These are phyloP conservation scores for Rhimphoctona megacephalus DNA, from an alignment of 2,888 invertebrate species.

Conservation along the genomic window DNA sequence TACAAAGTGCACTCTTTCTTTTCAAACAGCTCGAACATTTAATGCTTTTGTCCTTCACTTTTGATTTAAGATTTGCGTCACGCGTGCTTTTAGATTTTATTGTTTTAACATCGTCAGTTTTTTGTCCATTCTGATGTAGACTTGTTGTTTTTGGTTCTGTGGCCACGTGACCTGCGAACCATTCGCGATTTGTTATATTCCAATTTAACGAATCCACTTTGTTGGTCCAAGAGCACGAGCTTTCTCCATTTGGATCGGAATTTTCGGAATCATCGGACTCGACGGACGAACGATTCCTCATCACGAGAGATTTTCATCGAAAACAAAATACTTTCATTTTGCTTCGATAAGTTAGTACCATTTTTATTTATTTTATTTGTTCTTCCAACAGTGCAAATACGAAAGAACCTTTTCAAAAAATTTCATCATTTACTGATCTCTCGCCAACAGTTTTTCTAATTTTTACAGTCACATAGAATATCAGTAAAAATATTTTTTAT, in stretches of 20 bases:
- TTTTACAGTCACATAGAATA: background rate
- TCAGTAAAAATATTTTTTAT: background rate
- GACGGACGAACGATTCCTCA: conserved; percentile 23
- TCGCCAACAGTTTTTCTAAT: background rate
- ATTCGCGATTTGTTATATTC: conserved; percentile 51
- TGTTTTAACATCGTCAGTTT: conserved; percentile 10
- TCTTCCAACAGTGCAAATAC: background rate
- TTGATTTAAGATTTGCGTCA: background rate
- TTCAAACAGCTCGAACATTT: conserved; percentile 28
- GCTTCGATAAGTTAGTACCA: conserved; percentile 37
- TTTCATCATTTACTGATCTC: background rate
- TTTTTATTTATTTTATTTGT: conserved; percentile 20
- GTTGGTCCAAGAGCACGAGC: background rate
- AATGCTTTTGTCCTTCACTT: conserved; percentile 4
- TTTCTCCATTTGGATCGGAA: background rate
- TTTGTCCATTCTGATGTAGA: background rate
- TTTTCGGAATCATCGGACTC: conserved; percentile 38
- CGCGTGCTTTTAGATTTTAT: background rate
- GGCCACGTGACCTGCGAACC: conserved; percentile 16
- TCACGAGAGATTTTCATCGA: conserved; percentile 37
- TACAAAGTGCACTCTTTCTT: conserved; percentile 9
- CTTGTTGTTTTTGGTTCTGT: conserved; percentile 15
- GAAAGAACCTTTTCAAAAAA: background rate
- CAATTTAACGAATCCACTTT: conserved; percentile 39
- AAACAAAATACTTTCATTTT: conserved; percentile 2